phyloP scores from a whole-genome alignment of 2,797 vertebrate genomes.

The Anguilla obscura region DNA sequence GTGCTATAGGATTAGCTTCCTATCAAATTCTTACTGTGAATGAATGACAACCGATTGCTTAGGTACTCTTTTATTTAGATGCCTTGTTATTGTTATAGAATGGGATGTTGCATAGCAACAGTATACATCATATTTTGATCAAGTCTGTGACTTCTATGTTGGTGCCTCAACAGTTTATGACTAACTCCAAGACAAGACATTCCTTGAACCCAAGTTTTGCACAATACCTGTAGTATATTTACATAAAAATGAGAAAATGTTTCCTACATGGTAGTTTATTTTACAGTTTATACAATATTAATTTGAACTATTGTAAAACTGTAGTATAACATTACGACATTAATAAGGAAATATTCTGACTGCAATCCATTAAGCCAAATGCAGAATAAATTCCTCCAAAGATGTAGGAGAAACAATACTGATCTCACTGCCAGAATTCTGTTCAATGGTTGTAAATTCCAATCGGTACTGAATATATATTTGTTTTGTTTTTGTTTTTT shows the following conservation, averaged over 20 bases:
- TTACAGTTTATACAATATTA: not conserved
- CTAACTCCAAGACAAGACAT: slow-evolving; percentile 13
- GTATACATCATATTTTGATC: not conserved
- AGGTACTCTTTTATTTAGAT: not conserved
- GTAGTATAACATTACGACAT: not conserved
- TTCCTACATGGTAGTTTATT: not conserved
- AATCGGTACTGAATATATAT: slow-evolving; percentile 3
- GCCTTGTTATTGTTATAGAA: not conserved
- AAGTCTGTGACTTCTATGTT: not conserved
- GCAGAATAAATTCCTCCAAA: slow-evolving; percentile 7
- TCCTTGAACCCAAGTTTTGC: not conserved
- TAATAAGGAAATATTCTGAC: not conserved
- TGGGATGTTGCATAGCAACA: not conserved
- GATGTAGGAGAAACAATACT: slow-evolving; percentile 1
- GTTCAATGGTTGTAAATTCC: not conserved
- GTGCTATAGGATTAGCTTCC: not conserved
- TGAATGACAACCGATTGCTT: not conserved
- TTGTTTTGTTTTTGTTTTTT: not conserved
- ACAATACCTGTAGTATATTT: not conserved
- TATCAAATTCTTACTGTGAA: not conserved
- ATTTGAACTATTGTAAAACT: slow-evolving; percentile 18
- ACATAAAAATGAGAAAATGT: not conserved
- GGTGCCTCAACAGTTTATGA: not conserved
- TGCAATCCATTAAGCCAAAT: not conserved
- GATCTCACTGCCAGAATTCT: not conserved